phyloP scores from a whole-genome alignment of 2,113 vertebrate genomes.

The Sula dactylatra region DNA sequence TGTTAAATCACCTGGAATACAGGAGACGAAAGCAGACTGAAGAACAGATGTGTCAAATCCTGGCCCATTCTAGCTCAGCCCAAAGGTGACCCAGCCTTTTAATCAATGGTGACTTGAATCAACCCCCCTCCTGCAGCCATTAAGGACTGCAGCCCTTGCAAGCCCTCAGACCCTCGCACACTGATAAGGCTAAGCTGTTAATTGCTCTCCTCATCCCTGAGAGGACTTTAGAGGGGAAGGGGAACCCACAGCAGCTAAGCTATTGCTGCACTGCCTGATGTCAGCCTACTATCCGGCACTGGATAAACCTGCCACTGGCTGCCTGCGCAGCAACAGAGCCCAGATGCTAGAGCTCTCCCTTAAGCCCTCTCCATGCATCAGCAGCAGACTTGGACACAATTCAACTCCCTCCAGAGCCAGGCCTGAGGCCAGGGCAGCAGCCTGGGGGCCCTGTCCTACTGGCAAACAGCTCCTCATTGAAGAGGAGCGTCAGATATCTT shows the following conservation, averaged over 20 bases:
- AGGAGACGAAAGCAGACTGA: not conserved
- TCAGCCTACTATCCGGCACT: not conserved
- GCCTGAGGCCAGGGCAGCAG: not conserved
- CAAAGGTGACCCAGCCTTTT: not conserved
- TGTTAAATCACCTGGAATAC: conserved; percentile 83
- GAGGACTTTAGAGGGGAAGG: not conserved
- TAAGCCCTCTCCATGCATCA: not conserved
- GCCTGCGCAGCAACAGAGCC: not conserved
- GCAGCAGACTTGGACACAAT: not conserved
- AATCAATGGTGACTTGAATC: not conserved
- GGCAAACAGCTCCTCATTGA: not conserved
- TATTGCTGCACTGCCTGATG: not conserved
- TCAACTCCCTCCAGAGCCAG: not conserved
- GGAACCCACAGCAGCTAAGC: not conserved
- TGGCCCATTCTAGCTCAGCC: not conserved
- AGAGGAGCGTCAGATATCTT: not conserved
- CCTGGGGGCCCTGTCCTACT: not conserved
- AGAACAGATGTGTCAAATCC: rapidly evolving
- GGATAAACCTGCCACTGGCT: not conserved
- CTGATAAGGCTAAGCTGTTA: not conserved
- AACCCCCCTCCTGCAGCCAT: not conserved
- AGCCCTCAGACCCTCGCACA: not conserved
- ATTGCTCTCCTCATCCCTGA: not conserved
- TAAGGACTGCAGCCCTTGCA: not conserved
- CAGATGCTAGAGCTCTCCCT: not conserved